Evolutionary conservation across 2,888 invertebrate genomes (phyloP).

Genomic region (Dolichomitus sp.): DNA sequence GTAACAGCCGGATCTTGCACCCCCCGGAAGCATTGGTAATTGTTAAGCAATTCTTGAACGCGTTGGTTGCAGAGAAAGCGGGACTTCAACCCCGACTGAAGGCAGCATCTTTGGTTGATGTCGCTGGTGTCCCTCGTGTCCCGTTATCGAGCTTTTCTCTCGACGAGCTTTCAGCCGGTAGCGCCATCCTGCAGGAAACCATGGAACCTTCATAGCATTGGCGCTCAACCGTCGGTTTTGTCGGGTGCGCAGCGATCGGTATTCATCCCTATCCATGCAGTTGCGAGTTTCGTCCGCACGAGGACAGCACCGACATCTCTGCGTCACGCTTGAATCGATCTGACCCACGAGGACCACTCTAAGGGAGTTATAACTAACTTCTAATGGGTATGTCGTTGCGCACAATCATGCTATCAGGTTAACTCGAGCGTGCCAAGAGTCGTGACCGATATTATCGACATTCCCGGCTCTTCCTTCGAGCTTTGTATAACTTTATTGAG

Average conservation of each 20-base stretch:
- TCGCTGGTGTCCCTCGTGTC: slow-evolving; percentile 57
- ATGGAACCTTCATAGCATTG: slow-evolving; percentile 64
- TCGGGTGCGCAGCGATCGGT: slow-evolving; percentile 28
- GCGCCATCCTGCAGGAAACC: slow-evolving; percentile 78
- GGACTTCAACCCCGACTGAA: slow-evolving; percentile 71
- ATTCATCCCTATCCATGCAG: slow-evolving; percentile 73
- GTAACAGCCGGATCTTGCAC: slow-evolving; percentile 70
- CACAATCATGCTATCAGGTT: slow-evolving; percentile 17
- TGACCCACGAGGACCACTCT: slow-evolving; percentile 5
- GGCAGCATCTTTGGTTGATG: slow-evolving; percentile 73
- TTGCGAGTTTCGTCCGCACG: slow-evolving; percentile 69
- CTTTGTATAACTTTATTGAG: slow-evolving; percentile 13
- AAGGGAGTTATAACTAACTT: slow-evolving; percentile 22
- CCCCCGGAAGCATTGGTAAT: slow-evolving; percentile 79
- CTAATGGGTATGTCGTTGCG: slow-evolving; percentile 22
- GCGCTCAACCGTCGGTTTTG: slow-evolving; percentile 47
- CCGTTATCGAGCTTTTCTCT: slow-evolving; percentile 72
- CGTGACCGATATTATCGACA: slow-evolving; percentile 47
- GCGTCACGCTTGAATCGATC: slow-evolving; percentile 20
- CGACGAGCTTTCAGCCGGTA: slow-evolving; percentile 42
- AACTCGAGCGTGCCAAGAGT: slow-evolving; percentile 13
- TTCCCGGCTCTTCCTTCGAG: background rate
- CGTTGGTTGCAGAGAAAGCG: slow-evolving; percentile 15
- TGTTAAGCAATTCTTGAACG: slow-evolving; percentile 70
- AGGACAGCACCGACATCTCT: slow-evolving; percentile 73